Evolutionary conservation across 2,888 invertebrate species (phyloP), one percentile per base, ranked within the genome.

Genomic region (Leucozona laternaria): DNA sequence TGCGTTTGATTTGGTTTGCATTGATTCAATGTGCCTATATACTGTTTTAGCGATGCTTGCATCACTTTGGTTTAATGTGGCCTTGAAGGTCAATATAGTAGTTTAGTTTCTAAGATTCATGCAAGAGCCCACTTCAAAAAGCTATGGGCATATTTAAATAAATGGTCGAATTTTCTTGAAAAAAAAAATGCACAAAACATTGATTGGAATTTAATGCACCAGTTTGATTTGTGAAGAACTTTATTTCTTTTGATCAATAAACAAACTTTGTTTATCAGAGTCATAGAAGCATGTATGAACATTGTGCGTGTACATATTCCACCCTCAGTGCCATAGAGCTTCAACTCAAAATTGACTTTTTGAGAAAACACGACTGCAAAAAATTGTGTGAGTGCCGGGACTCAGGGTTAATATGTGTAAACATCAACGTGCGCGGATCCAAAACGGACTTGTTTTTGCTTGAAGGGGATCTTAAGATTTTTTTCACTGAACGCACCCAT

Each of bases 31-130:
- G 64, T 57, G 37, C 45, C 40, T 62, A 28, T 40, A 37, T 48
- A 64, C 55, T 71, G 13, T 28, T 45, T 40, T 34, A 71, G 81
- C 22, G 40, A 71, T 45, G 20, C 71, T 83, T 83, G 62, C 83
- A 70, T 83, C 34, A 79, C 40, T 34, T 45, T 22, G 17, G 48
- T 64, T 20, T 57, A 20, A 72, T 60, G 37, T 62, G 77, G 72
- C 77, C 70, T 77, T 81, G 82, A 77, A 50, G 60, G 68, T 82
- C 82, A 76, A 28, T 37, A 31, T 31, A 7, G 31, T 31, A 7
- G 31, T 31, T 31, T n/a, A 20, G 53, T 25, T 71, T 60, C 22
- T 45, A 50, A 58, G 64, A 57, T 60, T 77, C 45, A n/a, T 58
- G 50, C 20, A 22, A 64, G 53, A 22, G 13, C n/a, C 31, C 43